Base-by-base conservation (phyloP, 2,888 invertebrate species). In the Ypsolopha sequella region DNA sequence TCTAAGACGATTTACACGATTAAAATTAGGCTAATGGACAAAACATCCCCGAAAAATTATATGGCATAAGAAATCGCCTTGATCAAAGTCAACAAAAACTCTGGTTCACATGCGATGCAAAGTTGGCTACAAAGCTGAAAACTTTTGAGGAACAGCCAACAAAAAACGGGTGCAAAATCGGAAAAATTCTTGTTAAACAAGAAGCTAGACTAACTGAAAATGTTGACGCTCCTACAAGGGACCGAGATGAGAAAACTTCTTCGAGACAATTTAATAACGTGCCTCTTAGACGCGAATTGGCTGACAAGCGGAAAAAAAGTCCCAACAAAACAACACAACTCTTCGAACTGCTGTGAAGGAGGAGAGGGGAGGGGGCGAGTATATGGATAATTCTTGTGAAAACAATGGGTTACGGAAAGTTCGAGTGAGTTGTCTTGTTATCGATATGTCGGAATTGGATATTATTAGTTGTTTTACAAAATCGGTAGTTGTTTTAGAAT, bases 211-310 rank as follows among this genome's bases (percentile, higher is more conserved):
- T 48, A 34, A 46, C 33, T 46, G 46, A 51, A 48, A 53, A 45
- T 39, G 51, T 50, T 44, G 38, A 51, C 53, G 54, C 62, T 24
- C 4, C 24, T 60, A 63, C 58, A 60, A 60, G 60, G 60, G 56
- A 60, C 54, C 63, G 68, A 70, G 73, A 79, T 78, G 81, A 75
- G 79, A 77, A 81, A 81, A 81, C 68, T 81, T 80, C 62, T 58
- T 62, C 41, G 68, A 66, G 73, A 74, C 77, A 79, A 81, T 81
- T 80, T 81, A 80, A 80, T 82, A 80, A 80, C 70, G 65, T 59
- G 63, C 57, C 65, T 62, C 60, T 13, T 24, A 63, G 66, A 70
- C 68, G 69, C 65, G 65, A 63, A 56, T 55, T 56, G 56, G 55
- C 60, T 65, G 66, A 64, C 65, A 66, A 65, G 63, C 55, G 58